These are phyloP conservation scores for Chiridota heheva DNA, from an alignment of 35 echinoderm and acorn worm species.

Conservation along the genomic window DNA sequence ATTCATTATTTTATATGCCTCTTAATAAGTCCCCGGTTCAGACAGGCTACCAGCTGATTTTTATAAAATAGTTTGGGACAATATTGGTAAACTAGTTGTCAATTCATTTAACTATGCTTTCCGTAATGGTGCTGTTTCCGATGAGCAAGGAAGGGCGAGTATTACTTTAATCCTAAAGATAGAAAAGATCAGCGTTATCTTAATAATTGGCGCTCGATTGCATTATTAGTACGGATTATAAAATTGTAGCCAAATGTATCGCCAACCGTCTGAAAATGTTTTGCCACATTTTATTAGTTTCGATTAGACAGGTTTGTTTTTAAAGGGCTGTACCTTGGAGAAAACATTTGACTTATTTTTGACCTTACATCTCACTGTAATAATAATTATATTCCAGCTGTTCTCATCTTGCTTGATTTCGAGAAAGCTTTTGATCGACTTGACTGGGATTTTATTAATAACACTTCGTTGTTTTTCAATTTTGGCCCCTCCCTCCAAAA, in stretches of 20 bases:
- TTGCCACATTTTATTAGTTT: no score
- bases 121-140: constrained; percentile 4
- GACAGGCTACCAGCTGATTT: constrained; percentile 35
- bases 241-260: constrained; percentile 28
- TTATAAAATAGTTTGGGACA: constrained; percentile 17
- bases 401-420: no score
- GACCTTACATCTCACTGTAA: no score
- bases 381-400: no score
- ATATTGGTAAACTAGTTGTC: constrained; percentile 27
- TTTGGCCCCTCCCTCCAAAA: no score
- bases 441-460: no score
- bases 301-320: no score
- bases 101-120: constrained; percentile 47
- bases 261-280: constrained; percentile 2
- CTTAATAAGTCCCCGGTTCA: constrained; percentile 19
- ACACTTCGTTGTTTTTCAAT: no score
- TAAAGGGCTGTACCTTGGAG: no score
- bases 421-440: no score
- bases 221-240: constrained; percentile 20
- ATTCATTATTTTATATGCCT: background rate
- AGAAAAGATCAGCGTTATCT: constrained; percentile 9
- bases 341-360: no score
- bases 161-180: constrained; percentile 33
- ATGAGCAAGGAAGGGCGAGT: constrained; percentile 29
- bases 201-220: constrained; percentile 46